phyloP scores from a whole-genome alignment of 2,888 invertebrate species.

The Tholera decimalis region DNA sequence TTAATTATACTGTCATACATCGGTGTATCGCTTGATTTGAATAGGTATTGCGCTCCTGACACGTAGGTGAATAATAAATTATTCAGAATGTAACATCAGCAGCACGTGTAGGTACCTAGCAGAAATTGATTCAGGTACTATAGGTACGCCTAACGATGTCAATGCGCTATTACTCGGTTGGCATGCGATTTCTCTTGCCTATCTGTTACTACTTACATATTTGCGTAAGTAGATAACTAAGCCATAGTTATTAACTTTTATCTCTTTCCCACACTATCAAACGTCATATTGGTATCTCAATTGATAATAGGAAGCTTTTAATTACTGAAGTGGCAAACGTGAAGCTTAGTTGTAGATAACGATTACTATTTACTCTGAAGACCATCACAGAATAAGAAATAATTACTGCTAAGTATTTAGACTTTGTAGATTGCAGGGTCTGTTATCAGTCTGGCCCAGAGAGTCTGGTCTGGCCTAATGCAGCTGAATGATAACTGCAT shows the following conservation, averaged over 20 bases:
- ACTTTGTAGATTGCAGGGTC: no score
- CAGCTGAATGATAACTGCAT: no score
- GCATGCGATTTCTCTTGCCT: conserved; percentile 42
- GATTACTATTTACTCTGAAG: conserved; percentile 15
- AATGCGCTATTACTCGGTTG: conserved; percentile 13
- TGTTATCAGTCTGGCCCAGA: no score
- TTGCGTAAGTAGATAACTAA: conserved; percentile 35
- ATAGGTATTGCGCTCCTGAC: no score
- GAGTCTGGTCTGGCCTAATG: no score
- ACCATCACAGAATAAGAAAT: not conserved
- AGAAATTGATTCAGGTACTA: conserved; percentile 17
- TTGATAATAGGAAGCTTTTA: conserved; percentile 19
- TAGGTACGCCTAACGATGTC: conserved; percentile 22
- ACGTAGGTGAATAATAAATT: no score
- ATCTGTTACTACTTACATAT: conserved; percentile 37
- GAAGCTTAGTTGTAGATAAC: conserved; percentile 20
- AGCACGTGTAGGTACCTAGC: no score
- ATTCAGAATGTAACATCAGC: not conserved
- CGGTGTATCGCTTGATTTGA: no score
- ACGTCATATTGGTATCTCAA: conserved; percentile 23
- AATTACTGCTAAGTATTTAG: not conserved
- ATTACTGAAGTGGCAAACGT: conserved; percentile 6
- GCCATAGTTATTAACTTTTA: conserved; percentile 14
- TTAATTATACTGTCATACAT: no score
- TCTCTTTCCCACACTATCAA: conserved; percentile 22